A percentile compares a stretch with the other conserved stretches of the same genome.
These are phyloP conservation scores for Centroberyx gerrardi DNA, from an alignment of 2,797 vertebrate genomes.

Conservation along the genomic window DNA sequence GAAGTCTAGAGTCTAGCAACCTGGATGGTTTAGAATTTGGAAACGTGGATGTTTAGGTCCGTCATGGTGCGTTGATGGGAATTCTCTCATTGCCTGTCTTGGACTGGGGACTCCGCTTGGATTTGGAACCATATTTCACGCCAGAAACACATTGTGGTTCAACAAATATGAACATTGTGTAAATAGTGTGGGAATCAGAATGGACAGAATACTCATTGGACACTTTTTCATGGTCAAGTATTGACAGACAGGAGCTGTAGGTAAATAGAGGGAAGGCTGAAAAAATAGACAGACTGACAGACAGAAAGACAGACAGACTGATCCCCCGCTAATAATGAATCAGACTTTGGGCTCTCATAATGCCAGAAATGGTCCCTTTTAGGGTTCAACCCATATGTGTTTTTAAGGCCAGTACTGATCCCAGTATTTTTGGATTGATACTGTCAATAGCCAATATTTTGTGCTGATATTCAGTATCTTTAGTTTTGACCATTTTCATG, in stretches of 20 bases:
- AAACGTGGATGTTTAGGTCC: not conserved
- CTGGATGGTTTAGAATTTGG: not conserved
- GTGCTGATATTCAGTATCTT: not conserved
- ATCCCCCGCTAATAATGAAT: constrained; percentile 2
- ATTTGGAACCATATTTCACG: not conserved
- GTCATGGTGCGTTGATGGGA: not conserved
- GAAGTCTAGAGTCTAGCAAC: not conserved
- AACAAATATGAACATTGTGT: constrained; percentile 7
- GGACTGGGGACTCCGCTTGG: constrained; percentile 7
- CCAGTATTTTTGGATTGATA: not conserved
- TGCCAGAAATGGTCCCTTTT: not conserved
- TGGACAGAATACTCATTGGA: constrained; percentile 3
- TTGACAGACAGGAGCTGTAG: constrained; percentile 13
- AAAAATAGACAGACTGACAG: not conserved
- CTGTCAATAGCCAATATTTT: not conserved
- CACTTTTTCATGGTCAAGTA: not conserved
- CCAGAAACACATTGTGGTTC: not conserved
- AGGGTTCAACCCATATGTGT: not conserved
- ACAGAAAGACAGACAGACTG: not conserved
- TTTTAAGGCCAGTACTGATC: not conserved
- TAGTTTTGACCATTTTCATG: not conserved
- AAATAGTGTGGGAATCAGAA: constrained; percentile 2
- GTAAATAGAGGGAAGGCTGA: not conserved
- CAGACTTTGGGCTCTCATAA: not conserved
- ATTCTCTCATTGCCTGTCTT: constrained; percentile 14